phyloP scores from a whole-genome alignment of 2,888 invertebrate species.

The Acholoe squamosa region DNA sequence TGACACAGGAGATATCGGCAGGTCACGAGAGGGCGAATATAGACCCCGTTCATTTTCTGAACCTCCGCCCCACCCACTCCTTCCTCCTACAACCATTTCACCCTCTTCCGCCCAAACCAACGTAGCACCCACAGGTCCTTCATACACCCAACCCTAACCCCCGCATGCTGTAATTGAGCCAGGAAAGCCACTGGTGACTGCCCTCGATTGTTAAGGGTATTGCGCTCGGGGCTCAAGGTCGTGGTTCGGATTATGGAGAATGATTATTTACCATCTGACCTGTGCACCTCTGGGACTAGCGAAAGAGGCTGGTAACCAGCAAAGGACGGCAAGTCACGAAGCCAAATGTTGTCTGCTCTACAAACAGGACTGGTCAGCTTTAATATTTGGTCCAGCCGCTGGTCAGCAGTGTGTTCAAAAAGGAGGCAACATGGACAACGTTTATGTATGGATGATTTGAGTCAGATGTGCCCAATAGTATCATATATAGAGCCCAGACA shows the following conservation, averaged over 20 bases:
- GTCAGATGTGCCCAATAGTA: too few relatives aligned
- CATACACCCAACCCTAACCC: neutral
- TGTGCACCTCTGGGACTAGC: too few relatives aligned
- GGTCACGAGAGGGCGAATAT: neutral
- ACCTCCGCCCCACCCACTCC: neutral
- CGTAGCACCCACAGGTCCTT: neutral
- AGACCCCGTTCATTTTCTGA: neutral
- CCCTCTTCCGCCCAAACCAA: neutral
- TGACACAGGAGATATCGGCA: conserved; percentile 23
- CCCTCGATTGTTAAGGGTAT: neutral
- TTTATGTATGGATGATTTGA: too few relatives aligned
- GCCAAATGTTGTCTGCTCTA: too few relatives aligned
- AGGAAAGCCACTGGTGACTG: neutral
- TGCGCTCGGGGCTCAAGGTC: conserved; percentile 10
- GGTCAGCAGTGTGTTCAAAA: too few relatives aligned
- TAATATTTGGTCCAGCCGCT: too few relatives aligned
- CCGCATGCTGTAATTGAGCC: neutral
- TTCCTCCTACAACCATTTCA: neutral
- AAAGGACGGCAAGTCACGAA: too few relatives aligned
- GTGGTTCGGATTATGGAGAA: neutral
- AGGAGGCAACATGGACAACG: too few relatives aligned
- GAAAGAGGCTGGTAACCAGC: too few relatives aligned
- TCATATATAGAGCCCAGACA: too few relatives aligned
- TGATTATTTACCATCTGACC: conserved; percentile 9
- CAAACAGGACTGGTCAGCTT: too few relatives aligned